These are phyloP conservation scores for Poecile atricapillus DNA, from an alignment of 2,113 vertebrate genomes.

Conservation along the genomic window DNA sequence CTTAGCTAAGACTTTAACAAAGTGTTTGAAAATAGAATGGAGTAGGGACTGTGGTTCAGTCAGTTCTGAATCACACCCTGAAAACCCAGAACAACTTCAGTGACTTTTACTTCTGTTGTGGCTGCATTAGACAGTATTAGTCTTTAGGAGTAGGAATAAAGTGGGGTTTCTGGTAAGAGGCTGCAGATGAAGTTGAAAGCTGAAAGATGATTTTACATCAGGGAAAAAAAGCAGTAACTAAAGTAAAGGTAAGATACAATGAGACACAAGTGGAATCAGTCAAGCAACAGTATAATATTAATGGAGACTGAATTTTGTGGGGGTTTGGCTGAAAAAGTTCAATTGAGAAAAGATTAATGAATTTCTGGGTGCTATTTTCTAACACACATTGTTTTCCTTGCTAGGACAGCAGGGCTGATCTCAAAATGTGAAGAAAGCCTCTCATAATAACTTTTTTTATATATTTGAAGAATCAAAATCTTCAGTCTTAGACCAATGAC, in stretches of 20 bases:
- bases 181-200: neutral
- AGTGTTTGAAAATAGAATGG: neutral
- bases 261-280: neutral
- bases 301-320: neutral
- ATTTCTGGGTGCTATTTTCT: neutral
- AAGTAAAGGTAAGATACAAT: constrained; percentile 19
- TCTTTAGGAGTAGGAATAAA: neutral
- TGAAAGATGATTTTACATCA: neutral
- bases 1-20: neutral
- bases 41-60: neutral
- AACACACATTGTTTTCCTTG: neutral
- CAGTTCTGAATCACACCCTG: neutral
- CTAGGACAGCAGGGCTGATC: neutral
- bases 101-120: neutral
- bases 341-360: neutral
- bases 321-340: neutral
- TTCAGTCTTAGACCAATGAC: neutral
- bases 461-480: neutral
- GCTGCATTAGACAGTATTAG: neutral
- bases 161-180: neutral
- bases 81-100: neutral
- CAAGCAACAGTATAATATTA: neutral
- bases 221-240: neutral
- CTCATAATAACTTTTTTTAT: neutral
- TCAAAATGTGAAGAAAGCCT: neutral